Evolutionary conservation across 2,113 vertebrate genomes (phyloP).

Genomic region (Riparia riparia): DNA sequence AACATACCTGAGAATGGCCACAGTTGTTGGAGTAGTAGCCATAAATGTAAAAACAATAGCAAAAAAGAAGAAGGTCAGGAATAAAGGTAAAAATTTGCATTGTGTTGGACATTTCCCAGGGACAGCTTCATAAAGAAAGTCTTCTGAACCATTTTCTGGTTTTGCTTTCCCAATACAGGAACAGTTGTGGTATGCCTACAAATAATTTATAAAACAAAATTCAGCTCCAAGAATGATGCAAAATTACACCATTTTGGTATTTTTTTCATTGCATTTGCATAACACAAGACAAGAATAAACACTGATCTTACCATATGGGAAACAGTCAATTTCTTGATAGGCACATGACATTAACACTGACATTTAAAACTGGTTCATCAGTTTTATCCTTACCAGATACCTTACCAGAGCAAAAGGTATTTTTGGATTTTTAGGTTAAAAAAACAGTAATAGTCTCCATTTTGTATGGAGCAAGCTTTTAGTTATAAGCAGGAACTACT

Average conservation of each 20-base stretch:
- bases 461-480: neutral
- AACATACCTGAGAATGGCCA: conserved; percentile 74
- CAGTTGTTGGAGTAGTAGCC: conserved; percentile 65
- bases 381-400: too few species aligned
- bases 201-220: conserved; percentile 6
- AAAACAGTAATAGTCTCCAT: neutral
- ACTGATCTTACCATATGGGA: neutral
- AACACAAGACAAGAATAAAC: neutral
- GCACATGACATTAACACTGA: neutral
- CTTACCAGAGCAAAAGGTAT: neutral
- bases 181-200: conserved; percentile 75
- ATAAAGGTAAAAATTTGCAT: conserved; percentile 75
- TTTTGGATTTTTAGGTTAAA: neutral
- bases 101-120: conserved; percentile 70
- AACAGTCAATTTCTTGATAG: neutral
- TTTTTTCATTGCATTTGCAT: neutral
- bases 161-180: conserved; percentile 71
- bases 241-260: neutral
- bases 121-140: conserved; percentile 41
- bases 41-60: conserved; percentile 73
- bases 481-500: neutral
- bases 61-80: conserved; percentile 72
- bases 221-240: neutral
- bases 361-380: neutral
- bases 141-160: neutral